These are phyloP conservation scores for Perodicticus potto DNA, from an alignment of 2,797 vertebrate species.

Conservation along the genomic window DNA sequence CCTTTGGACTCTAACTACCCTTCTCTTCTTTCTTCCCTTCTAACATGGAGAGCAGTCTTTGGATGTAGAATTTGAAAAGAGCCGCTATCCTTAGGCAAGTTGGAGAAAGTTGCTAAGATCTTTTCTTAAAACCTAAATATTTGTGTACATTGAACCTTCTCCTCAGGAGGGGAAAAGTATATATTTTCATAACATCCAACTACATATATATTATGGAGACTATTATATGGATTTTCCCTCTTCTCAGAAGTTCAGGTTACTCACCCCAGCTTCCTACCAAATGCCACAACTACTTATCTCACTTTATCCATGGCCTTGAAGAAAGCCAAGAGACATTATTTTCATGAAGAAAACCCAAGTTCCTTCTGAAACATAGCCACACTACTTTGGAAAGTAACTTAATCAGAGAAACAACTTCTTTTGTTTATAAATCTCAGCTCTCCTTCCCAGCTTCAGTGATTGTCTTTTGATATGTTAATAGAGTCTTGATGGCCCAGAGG, in stretches of 20 bases:
- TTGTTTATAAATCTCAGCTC: conserved; percentile 81
- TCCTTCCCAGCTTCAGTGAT: conserved; percentile 75
- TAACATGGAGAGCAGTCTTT: conserved; percentile 90
- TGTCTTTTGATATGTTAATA: conserved; percentile 91
- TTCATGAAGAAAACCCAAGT: conserved; percentile 69
- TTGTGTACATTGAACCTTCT: conserved; percentile 26
- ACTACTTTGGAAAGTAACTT: conserved; percentile 82
- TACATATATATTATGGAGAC: conserved; percentile 47
- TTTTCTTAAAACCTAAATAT: conserved; percentile 63
- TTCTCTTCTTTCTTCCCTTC: conserved; percentile 90
- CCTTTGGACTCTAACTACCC: conserved; percentile 94
- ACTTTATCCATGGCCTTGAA: conserved; percentile 66
- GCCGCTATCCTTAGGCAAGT: conserved; percentile 84
- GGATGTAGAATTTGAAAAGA: conserved; percentile 88
- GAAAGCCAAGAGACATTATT: conserved; percentile 71
- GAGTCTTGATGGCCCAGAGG: conserved; percentile 77
- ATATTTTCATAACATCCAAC: conserved; percentile 71
- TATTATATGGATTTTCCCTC: background rate
- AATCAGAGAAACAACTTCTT: conserved; percentile 83
- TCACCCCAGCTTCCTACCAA: conserved; percentile 70
- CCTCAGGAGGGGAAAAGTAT: background rate
- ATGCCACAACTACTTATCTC: conserved; percentile 61
- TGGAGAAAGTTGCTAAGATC: conserved; percentile 82
- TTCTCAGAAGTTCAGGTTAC: conserved; percentile 68
- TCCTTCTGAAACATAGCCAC: conserved; percentile 69